A percentile compares a stretch with the other conserved stretches of the same genome.
Evolutionary conservation across 2,888 invertebrate genomes (phyloP).

Genomic region (Busseola fusca): DNA sequence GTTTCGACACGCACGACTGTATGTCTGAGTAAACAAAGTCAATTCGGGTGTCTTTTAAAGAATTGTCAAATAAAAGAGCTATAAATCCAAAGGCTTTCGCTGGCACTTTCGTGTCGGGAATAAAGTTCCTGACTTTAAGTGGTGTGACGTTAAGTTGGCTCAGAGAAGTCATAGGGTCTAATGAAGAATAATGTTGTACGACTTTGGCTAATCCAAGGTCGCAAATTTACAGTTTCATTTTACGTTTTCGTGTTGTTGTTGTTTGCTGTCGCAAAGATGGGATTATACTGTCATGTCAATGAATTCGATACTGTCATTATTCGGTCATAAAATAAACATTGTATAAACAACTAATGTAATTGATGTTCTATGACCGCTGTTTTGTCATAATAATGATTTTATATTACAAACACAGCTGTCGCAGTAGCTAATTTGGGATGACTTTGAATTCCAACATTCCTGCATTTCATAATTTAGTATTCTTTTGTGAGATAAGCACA

Average conservation of each 20-base stretch:
- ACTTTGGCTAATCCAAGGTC: slow-evolving; percentile 47
- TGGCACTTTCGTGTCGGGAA: slow-evolving; percentile 55
- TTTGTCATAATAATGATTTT: slow-evolving; percentile 1
- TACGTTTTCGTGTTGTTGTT: slow-evolving; percentile 7
- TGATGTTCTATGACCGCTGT: background rate
- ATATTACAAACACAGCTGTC: background rate
- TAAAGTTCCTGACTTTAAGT: slow-evolving; percentile 62
- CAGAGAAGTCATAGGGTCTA: slow-evolving; percentile 52
- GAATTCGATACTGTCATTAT: background rate
- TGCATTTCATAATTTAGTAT: background rate
- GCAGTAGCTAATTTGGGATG: background rate
- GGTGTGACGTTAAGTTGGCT: slow-evolving; percentile 52
- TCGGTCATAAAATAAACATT: background rate
- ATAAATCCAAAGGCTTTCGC: slow-evolving; percentile 58
- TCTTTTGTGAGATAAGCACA: no score
- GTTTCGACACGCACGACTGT: slow-evolving; percentile 40
- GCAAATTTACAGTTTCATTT: slow-evolving; percentile 24
- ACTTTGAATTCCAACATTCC: background rate
- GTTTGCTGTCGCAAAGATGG: slow-evolving; percentile 13
- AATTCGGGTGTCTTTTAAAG: slow-evolving; percentile 58
- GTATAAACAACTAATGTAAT: slow-evolving; percentile 9
- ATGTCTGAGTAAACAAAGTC: slow-evolving; percentile 44
- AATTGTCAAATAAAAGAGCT: slow-evolving; percentile 62
- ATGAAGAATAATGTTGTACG: slow-evolving; percentile 58
- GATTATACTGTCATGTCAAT: slow-evolving; percentile 9